phyloP scores from a whole-genome alignment of 2,113 vertebrate species.

The Larimichthys polyactis region DNA sequence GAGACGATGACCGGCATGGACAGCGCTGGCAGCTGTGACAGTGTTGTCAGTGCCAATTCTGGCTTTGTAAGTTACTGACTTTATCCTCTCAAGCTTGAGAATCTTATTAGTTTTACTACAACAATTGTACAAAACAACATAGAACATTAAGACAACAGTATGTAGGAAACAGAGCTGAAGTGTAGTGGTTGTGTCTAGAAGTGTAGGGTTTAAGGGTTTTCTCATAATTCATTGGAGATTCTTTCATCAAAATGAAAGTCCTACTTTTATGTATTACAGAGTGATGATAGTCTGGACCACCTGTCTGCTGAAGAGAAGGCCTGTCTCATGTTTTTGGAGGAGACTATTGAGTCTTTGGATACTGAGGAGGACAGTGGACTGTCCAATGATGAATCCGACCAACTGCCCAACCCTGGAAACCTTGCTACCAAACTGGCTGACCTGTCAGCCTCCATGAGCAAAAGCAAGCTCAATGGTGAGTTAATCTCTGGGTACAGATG shows the following conservation, averaged over 20 bases:
- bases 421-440: slow-evolving; percentile 68
- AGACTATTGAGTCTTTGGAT: slow-evolving; percentile 93
- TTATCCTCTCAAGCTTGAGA: background rate
- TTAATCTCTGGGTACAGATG: slow-evolving; percentile 28
- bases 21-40: slow-evolving; percentile 88
- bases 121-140: slow-evolving; percentile 2
- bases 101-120: background rate
- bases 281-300: slow-evolving; percentile 89
- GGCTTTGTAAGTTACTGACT: slow-evolving; percentile 84
- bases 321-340: slow-evolving; percentile 94
- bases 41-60: slow-evolving; percentile 87
- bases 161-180: background rate
- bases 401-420: slow-evolving; percentile 54
- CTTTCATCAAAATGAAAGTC: background rate
- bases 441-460: slow-evolving; percentile 70
- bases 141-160: background rate
- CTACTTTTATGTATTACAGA: slow-evolving; percentile 78
- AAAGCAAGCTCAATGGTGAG: slow-evolving; percentile 71
- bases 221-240: background rate
- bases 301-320: slow-evolving; percentile 94
- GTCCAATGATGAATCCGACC: slow-evolving; percentile 84
- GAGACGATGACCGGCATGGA: slow-evolving; percentile 78
- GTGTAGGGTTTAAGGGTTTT: background rate
- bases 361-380: slow-evolving; percentile 88
- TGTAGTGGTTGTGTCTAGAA: background rate